Evolutionary conservation across 2,888 invertebrate species (phyloP).

Genomic region (Conomelus anceps): DNA sequence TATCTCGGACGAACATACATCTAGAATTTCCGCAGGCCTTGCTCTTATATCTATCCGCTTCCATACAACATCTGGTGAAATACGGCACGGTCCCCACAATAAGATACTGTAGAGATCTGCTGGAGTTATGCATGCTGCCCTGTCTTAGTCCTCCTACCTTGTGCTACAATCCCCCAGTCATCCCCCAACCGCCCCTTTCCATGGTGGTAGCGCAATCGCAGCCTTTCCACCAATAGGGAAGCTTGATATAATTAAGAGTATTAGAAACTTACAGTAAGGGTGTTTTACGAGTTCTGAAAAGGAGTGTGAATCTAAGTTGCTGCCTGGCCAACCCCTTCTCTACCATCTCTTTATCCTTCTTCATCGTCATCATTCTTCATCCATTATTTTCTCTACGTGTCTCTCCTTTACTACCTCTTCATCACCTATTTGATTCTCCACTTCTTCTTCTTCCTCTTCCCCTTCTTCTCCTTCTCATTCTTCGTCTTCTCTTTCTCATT

Average conservation of each 20-base stretch:
- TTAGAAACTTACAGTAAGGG: slow-evolving; percentile 25
- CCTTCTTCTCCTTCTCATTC: no score
- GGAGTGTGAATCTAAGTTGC: slow-evolving; percentile 9
- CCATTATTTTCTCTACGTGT: background rate
- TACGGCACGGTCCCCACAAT: background rate
- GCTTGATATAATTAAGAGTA: slow-evolving; percentile 27
- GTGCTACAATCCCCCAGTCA: background rate
- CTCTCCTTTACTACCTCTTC: no score
- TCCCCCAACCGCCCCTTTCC: background rate
- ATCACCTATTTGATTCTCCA: no score
- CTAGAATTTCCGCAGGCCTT: background rate
- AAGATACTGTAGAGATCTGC: slow-evolving; percentile 7
- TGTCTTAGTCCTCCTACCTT: background rate
- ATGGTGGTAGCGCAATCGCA: slow-evolving; percentile 19
- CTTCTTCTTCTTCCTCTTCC: no score
- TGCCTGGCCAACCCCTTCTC: background rate
- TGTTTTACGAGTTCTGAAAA: slow-evolving; percentile 19
- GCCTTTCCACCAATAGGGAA: slow-evolving; percentile 23
- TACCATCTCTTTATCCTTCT: background rate
- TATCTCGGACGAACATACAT: slow-evolving; percentile 10
- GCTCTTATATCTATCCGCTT: background rate
- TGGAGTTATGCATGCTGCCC: slow-evolving; percentile 7
- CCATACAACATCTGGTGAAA: slow-evolving; percentile 13
- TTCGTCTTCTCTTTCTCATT: no score
- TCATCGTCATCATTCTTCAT: background rate